Evolutionary conservation across 2,797 vertebrate species (phyloP), one percentile per base, ranked within the genome.

Genomic region (Chloroceryle inda): DNA sequence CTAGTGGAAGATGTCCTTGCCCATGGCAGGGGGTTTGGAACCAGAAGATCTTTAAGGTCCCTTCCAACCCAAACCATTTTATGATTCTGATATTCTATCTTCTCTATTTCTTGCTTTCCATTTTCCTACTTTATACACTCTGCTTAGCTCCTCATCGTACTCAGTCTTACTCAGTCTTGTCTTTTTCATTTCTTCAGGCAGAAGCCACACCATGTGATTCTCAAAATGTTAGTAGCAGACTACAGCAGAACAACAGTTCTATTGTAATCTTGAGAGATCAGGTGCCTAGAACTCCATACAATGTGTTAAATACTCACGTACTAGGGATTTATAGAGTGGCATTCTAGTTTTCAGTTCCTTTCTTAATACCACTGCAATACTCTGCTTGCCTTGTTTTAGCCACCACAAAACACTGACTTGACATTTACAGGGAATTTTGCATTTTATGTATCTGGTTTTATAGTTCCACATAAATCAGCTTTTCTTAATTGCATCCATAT

Each of bases 401-500:
- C 59, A 79, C 86, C 53, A 91, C 66, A 66, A 92, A 86, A 82
- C 84, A 84, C 40, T 86, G 58, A 72, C 35, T 95, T 95, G 77
- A 93, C 85, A 88, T 93, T 93, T 92, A 94, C 85, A 90, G 69
- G 52, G 53, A 92, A 72, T 75, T 81, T 95, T 81, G 86, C 81
- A 89, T 92, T 82, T 92, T 37, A 89, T 63, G 74, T 96, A 62
- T 80, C 79, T 88, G 85, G 53, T 93, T 96, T 96, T 93, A 84
- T 83, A 76, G 90, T 94, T 90, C 47, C 66, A 75, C 79, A 73
- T 94, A 92, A 95, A 95, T 93, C 79, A 95, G 88, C 83, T 95
- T 93, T 94, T 90, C 85, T 92, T 92, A 93, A 95, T 96, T 92
- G 90, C 76, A 95, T 94, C 93, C 92, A 81, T 95, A 97, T 94